Evolutionary conservation across 1,140 invertebrate genomes (phyloP), one percentile per base, ranked within the genome.

Genomic region (Bombus superbus): DNA sequence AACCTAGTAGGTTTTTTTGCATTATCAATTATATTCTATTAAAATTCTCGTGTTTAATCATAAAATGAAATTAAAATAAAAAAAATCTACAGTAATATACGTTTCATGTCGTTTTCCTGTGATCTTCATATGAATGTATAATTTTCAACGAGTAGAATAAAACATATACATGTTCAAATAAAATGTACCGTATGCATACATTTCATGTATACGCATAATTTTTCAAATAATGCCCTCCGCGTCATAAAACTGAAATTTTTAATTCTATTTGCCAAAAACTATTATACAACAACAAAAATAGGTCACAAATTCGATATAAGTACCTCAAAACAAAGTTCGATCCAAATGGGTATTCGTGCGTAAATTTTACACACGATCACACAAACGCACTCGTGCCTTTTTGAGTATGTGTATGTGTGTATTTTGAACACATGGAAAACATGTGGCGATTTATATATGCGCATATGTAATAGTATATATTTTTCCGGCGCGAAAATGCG

Each of bases 381-480:
- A 35, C n/a, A 74, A 25, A 86, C 69, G 86, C 83, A 88, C 68
- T 66, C 42, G 79, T 86, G 79, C 5, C 5, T 53, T 53, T 59
- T 69, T 28, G 4, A 11, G 3, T 62, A n/a, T 13, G 59, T n/a
- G 11, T 15, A 35, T 5, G 22, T 0, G 38, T 40, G 38, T 25
- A 28, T 38, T 72, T 72, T 38, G 66, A 81, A 80, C 44, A 66
- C 74, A 35, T 3, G 25, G 11, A 42, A 35, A 81, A 77, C 47
- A 22, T 22, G 68, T 73, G 57, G 38, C 47, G 53, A n/a, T 71
- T 28, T 40, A 4, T 72, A 22, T 72, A n/a, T 53, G 0, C 47
- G 47, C 5, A 25, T 69, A 28, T 72, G 8, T 8, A 40, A 25
- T 18, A 1, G 11, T 42, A 32, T n/a, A n/a, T 28, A 5, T 40